Evolutionary conservation across 2,113 vertebrate species (phyloP).

Genomic region (Calidris pygmaea): DNA sequence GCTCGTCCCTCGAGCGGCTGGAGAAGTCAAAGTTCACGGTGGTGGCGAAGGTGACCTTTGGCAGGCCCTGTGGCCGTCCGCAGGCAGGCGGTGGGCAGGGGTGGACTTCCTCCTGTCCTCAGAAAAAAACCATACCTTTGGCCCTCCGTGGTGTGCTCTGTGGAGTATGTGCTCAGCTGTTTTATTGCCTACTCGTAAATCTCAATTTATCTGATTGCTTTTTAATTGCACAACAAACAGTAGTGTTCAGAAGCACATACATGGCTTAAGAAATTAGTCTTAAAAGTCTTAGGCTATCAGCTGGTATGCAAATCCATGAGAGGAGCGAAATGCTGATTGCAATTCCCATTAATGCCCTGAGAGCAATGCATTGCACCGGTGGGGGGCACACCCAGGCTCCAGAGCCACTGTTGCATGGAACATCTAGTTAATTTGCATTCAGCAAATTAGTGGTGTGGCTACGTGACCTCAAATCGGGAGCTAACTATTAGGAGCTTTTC

Average conservation of each 20-base stretch:
- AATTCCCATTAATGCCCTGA: rapidly evolving
- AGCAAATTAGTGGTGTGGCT: no score
- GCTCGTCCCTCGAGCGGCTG: background rate
- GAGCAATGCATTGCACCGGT: rapidly evolving
- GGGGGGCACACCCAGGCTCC: background rate
- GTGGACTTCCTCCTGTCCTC: rapidly evolving
- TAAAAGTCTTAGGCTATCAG: rapidly evolving
- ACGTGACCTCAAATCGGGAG: background rate
- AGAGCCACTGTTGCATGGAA: rapidly evolving
- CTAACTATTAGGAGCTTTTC: background rate
- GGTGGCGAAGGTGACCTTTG: background rate
- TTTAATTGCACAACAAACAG: background rate
- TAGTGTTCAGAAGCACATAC: background rate
- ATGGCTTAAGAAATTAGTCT: rapidly evolving
- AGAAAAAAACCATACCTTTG: rapidly evolving
- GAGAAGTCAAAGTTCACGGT: background rate
- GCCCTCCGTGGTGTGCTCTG: rapidly evolving
- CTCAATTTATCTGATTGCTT: rapidly evolving
- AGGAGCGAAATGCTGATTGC: rapidly evolving
- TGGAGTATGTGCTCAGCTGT: rapidly evolving
- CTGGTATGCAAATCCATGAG: background rate
- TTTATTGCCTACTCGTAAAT: rapidly evolving
- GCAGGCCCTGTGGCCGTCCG: rapidly evolving
- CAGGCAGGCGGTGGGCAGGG: background rate
- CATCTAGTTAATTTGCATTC: rapidly evolving